A percentile compares a stretch with the other conserved stretches of the same genome.
These are phyloP conservation scores for Drosophila conformis DNA, from an alignment of 2,888 invertebrate species.

Conservation along the genomic window DNA sequence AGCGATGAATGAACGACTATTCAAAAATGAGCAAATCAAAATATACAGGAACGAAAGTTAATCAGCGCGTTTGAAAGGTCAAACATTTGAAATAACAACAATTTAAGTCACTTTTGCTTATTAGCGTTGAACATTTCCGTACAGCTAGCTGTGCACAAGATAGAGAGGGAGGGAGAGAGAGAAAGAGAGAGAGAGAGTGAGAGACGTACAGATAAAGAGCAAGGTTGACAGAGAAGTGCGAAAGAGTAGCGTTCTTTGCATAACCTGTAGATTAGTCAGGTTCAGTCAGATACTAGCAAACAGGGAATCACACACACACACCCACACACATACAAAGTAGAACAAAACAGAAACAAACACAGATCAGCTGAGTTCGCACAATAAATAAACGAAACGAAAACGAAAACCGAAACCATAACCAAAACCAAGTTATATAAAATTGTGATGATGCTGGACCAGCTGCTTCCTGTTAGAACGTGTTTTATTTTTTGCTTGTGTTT, in stretches of 20 bases:
- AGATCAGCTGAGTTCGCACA: constrained; percentile 22
- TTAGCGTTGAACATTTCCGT: constrained; percentile 20
- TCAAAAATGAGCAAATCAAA: background rate
- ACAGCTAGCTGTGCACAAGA: background rate
- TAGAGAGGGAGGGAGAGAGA: background rate
- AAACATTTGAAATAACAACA: background rate
- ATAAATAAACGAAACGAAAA: background rate
- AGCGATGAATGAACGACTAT: background rate
- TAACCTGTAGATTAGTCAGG: constrained; percentile 29
- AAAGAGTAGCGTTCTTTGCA: constrained; percentile 14
- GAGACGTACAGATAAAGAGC: background rate
- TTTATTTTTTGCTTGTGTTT: constrained; percentile 25
- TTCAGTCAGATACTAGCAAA: background rate
- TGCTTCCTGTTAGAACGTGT: constrained; percentile 62
- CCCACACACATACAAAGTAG: background rate
- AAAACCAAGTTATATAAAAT: constrained; percentile 35
- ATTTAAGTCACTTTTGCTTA: constrained; percentile 10
- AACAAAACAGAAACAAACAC: constrained; percentile 8
- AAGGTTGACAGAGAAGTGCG: background rate
- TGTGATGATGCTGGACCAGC: constrained; percentile 2
- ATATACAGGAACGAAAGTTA: background rate
- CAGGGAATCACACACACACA: background rate
- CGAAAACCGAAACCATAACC: background rate
- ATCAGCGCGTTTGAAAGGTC: background rate
- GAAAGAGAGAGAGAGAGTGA: background rate